phyloP scores from a whole-genome alignment of 2,113 vertebrate genomes.

The Menura novaehollandiae region DNA sequence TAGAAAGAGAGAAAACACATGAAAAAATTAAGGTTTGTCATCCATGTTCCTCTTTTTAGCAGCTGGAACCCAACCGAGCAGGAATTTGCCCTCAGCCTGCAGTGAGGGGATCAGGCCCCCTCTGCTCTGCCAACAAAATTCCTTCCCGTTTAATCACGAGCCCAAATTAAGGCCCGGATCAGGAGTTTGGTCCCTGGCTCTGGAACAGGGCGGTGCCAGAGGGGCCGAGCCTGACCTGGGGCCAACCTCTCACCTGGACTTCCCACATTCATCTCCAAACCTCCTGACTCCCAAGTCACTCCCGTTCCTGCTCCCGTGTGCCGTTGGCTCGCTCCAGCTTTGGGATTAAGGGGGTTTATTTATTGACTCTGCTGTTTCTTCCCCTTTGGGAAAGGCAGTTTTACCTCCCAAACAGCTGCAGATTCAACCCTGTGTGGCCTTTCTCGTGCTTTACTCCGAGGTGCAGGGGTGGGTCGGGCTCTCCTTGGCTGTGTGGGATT shows the following conservation, averaged over 20 bases:
- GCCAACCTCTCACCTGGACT: not conserved
- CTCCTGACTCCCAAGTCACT: not conserved
- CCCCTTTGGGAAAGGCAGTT: not conserved
- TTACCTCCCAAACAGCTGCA: not conserved
- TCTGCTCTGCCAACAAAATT: not conserved
- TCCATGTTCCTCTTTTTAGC: fast-evolving
- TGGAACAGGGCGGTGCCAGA: not conserved
- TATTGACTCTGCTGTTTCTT: not conserved
- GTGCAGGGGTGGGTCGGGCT: fast-evolving
- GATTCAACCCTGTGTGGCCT: not conserved
- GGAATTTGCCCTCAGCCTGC: not conserved
- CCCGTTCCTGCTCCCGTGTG: fast-evolving
- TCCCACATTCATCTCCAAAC: not conserved
- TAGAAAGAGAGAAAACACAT: not conserved
- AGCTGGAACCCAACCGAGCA: not conserved
- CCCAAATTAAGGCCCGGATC: not conserved
- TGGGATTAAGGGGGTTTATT: not conserved
- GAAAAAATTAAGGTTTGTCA: not conserved
- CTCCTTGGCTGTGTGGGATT: not conserved
- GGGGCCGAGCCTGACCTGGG: not conserved
- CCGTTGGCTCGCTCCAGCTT: fast-evolving
- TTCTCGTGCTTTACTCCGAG: not conserved
- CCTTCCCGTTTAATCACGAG: fast-evolving
- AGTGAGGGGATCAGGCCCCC: not conserved
- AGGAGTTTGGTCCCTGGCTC: not conserved